These are phyloP conservation scores for Bimastos eiseni DNA, from an alignment of 2,888 invertebrate genomes.

Conservation along the genomic window DNA sequence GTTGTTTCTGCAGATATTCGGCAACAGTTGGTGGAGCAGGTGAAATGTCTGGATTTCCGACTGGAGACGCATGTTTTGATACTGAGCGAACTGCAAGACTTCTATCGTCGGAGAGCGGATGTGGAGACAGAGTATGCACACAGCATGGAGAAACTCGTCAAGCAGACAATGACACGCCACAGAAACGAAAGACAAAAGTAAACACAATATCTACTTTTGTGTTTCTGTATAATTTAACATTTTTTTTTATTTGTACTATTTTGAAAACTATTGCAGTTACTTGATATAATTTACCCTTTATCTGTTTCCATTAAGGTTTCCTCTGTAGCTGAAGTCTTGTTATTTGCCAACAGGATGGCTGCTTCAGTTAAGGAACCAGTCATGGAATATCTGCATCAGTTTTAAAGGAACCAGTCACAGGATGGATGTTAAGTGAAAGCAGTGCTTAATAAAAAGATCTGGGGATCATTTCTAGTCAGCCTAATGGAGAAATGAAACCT, in stretches of 20 bases:
- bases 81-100: conserved; percentile 64
- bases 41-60: conserved; percentile 87
- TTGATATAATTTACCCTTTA: not conserved
- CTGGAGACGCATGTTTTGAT: conserved; percentile 79
- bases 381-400: not conserved
- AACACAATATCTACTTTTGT: conserved; percentile 53
- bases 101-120: conserved; percentile 75
- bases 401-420: not conserved
- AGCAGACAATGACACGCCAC: conserved; percentile 77
- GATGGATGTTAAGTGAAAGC: not conserved
- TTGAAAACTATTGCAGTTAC: not conserved
- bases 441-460: too few relatives aligned
- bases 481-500: not conserved
- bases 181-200: conserved; percentile 85
- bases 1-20: conserved; percentile 78
- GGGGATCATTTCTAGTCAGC: not conserved
- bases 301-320: not conserved
- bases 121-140: conserved; percentile 90
- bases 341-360: not conserved
- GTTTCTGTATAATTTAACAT: not conserved
- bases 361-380: not conserved
- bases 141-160: conserved; percentile 88
- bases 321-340: not conserved
- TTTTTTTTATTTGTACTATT: not conserved
- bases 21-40: conserved; percentile 87